A percentile compares a stretch with the other conserved stretches of the same genome.
phyloP scores from a whole-genome alignment of 2,113 vertebrate species.

The Chelonoidis abingdonii region DNA sequence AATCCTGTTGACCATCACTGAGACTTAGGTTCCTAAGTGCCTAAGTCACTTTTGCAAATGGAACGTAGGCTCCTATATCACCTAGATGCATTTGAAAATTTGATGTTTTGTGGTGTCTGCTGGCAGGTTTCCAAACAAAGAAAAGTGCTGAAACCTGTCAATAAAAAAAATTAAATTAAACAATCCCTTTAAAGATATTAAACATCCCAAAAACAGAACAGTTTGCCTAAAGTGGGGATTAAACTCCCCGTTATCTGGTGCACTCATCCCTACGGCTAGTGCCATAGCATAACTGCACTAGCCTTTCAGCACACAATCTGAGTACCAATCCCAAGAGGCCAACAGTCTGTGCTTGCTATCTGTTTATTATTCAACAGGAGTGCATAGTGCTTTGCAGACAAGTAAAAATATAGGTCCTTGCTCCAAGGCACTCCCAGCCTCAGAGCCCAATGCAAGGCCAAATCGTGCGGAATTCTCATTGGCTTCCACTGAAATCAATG shows the following conservation, averaged over 20 bases:
- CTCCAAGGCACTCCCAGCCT: not conserved
- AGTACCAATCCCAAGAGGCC: not conserved
- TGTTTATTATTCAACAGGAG: not conserved
- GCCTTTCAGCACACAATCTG: not conserved
- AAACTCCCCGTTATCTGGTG: not conserved
- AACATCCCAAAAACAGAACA: not conserved
- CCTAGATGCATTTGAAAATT: not conserved
- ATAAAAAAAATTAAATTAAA: not conserved
- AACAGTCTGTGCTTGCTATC: too few species aligned
- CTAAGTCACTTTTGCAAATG: not conserved
- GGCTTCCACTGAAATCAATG: not conserved
- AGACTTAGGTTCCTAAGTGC: not conserved
- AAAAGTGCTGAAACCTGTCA: not conserved
- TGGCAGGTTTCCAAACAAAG: not conserved
- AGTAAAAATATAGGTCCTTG: not conserved
- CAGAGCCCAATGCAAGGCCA: not conserved
- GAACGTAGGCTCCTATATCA: not conserved
- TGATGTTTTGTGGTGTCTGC: not conserved
- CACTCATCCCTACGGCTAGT: not conserved
- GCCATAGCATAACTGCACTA: too few species aligned
- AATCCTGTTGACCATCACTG: not conserved
- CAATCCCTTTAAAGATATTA: not conserved
- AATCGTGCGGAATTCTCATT: not conserved
- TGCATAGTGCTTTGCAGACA: not conserved
- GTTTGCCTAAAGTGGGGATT: not conserved